Percentiles rank a stretch among this genome's conserved stretches.
Evolutionary conservation across 2,113 vertebrate genomes (phyloP).

Genomic region (Cygnus atratus): DNA sequence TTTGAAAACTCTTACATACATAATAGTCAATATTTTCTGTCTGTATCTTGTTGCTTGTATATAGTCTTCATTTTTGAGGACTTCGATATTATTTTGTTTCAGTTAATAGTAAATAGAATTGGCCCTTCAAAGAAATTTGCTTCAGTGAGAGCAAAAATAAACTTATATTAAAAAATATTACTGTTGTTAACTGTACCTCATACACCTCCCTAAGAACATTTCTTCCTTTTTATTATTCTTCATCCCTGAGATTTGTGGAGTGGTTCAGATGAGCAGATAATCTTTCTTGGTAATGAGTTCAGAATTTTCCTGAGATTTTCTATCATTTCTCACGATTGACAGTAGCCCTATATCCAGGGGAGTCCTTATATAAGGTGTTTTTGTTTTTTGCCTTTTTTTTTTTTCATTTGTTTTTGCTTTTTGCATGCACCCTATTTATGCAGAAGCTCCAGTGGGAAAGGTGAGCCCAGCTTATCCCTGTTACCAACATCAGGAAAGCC

Average conservation of each 20-base stretch:
- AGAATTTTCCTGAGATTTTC: neutral
- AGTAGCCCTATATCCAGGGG: neutral
- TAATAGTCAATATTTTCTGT: neutral
- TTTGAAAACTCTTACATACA: neutral
- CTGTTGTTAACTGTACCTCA: neutral
- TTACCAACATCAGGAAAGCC: neutral
- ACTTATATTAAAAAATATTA: neutral
- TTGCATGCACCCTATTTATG: neutral
- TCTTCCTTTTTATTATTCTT: neutral
- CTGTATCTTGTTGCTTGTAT: neutral
- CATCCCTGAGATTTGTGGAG: neutral
- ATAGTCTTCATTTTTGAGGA: neutral
- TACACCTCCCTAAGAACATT: neutral
- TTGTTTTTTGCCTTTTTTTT: neutral
- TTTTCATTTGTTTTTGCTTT: too few relatives aligned
- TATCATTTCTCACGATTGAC: neutral
- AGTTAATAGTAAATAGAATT: neutral
- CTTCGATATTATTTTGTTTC: neutral
- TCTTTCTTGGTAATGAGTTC: neutral
- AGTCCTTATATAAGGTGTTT: neutral
- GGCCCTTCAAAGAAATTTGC: neutral
- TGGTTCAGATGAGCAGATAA: neutral
- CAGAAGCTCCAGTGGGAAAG: neutral
- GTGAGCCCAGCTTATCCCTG: neutral
- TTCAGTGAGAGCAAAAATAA: neutral